Evolutionary conservation across 2,888 invertebrate species (phyloP), one percentile per base, ranked within the genome.

Genomic region (Dryobotodes eremita): DNA sequence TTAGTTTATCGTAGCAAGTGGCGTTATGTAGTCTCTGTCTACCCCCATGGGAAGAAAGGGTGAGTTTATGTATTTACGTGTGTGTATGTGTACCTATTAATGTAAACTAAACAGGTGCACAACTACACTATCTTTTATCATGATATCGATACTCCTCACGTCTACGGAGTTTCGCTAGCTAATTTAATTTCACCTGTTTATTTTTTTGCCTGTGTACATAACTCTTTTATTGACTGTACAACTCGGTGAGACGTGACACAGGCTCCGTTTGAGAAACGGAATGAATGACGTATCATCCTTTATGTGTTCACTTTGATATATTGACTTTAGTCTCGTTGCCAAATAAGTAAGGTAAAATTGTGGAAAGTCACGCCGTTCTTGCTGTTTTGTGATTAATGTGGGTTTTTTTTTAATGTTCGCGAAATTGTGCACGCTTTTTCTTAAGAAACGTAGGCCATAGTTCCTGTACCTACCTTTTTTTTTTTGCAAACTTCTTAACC

Each of bases 271-370:
- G n/a, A 69, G 71, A 75, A 74, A 75, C 15, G 15, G 17, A 42
- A 48, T 61, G 17, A 42, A 48, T 61, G 72, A 71, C 42, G 70
- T 62, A 73, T 79, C 36, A 73, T 76, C 26, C 65, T 84, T 76
- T 84, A 68, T 71, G 74, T 66, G 46, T 71, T 75, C 61, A 71
- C 69, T 71, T 69, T 61, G 70, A 26, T 36, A 64, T 85, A 86
- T 77, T 61, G 50, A 69, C 62, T 57, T 61, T 62, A 10, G 48
- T n/a, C 59, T 70, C 61, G 20, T 48, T 36, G 17, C 68, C 77
- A 84, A 87, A 84, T 80, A 23, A 57, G 46, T 23, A 53, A 26
- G 23, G 59, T 73, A 31, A 64, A 66, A 66, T 61, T 66, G 17
- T 23, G 66, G 50, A 65, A 69, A 65, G 75, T 79, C 78, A 72